phyloP scores from a whole-genome alignment of 2,888 invertebrate genomes.

The Scelioninae gen. 1 region DNA sequence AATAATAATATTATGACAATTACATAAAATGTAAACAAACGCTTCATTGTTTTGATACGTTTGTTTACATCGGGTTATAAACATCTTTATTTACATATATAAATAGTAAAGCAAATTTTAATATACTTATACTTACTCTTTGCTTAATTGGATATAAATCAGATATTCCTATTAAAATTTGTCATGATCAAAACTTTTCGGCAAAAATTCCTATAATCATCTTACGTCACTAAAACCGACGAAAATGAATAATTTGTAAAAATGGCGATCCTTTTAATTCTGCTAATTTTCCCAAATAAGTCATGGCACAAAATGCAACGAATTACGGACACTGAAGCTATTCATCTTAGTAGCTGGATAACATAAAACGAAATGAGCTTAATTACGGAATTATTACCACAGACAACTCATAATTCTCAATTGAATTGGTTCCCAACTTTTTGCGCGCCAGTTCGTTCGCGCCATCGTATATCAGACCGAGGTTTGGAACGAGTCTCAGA shows the following conservation, averaged over 20 bases:
- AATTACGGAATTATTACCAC: conserved; percentile 63
- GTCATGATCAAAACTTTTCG: too few species aligned
- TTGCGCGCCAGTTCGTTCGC: conserved; percentile 31
- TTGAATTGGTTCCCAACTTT: conserved; percentile 49
- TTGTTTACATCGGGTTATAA: too few species aligned
- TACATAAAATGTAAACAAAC: too few species aligned
- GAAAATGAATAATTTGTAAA: neutral
- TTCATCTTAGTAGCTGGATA: conserved; percentile 25
- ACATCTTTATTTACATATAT: too few species aligned
- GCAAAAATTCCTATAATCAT: too few species aligned
- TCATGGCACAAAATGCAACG: conserved; percentile 4
- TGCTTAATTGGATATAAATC: too few species aligned
- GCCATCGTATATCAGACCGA: conserved; percentile 36
- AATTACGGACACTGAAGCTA: conserved; percentile 32
- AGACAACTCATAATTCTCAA: conserved; percentile 63
- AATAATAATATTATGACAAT: too few species aligned
- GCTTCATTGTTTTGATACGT: too few species aligned
- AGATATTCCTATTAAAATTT: too few species aligned
- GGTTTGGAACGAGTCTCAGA: conserved; percentile 21
- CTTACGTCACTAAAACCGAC: neutral
- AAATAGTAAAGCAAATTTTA: too few species aligned
- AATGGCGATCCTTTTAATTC: neutral
- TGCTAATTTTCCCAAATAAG: conserved; percentile 3
- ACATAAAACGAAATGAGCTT: conserved; percentile 53
- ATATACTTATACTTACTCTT: too few species aligned